These are phyloP conservation scores for Menura novaehollandiae DNA, from an alignment of 2,113 vertebrate genomes.

Conservation along the genomic window DNA sequence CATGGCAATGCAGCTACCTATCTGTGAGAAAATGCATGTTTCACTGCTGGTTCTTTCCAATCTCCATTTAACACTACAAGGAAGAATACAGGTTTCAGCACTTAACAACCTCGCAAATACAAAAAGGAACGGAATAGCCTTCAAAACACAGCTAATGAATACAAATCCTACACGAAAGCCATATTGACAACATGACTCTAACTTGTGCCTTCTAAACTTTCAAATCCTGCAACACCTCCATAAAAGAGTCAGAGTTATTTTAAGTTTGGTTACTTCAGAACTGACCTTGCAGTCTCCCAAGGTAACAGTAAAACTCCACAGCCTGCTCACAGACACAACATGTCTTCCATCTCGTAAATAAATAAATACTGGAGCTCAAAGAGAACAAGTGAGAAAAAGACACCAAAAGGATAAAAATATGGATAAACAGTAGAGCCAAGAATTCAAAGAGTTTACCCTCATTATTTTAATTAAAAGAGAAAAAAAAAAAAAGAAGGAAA, in stretches of 20 bases:
- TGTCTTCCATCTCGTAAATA: not conserved
- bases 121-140: not conserved
- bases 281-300: not conserved
- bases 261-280: not conserved
- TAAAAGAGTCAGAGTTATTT: not conserved
- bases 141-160: not conserved
- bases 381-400: not conserved
- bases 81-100: not conserved
- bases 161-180: not conserved
- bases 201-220: not conserved
- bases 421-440: not conserved
- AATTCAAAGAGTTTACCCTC: not conserved
- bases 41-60: not conserved
- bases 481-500: not conserved
- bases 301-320: not conserved
- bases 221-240: not conserved
- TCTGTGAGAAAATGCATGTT: not conserved
- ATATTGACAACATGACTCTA: not conserved
- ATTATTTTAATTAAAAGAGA: not conserved
- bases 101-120: not conserved
- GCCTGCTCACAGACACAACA: not conserved
- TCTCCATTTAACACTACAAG: not conserved
- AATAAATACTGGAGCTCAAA: not conserved
- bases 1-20: constrained; percentile 32
- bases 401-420: not conserved